These are phyloP conservation scores for Microtus obscurus DNA, from an alignment of 2,797 vertebrate species.

Conservation along the genomic window DNA sequence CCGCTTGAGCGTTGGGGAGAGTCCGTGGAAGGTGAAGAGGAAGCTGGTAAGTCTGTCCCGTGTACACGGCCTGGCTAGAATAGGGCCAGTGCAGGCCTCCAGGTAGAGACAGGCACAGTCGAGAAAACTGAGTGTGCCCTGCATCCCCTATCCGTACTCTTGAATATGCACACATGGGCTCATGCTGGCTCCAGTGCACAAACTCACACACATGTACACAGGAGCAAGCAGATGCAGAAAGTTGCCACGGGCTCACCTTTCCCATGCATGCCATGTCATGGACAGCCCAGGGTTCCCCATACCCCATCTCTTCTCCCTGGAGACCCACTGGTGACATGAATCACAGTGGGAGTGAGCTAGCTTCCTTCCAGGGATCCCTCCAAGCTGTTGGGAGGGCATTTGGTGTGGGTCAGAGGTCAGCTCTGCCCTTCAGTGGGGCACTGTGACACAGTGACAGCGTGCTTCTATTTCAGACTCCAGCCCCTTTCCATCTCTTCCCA, in stretches of 20 bases:
- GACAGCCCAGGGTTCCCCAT: too few species aligned
- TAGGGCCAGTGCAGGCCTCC: not conserved
- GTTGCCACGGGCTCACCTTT: not conserved
- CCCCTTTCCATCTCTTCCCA: not conserved
- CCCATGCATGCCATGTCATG: accelerated
- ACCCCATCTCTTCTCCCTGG: not conserved
- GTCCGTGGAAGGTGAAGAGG: not conserved
- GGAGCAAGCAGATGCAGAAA: not conserved
- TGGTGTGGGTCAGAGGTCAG: not conserved
- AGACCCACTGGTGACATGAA: not conserved
- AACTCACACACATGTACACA: accelerated
- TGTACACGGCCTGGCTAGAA: not conserved
- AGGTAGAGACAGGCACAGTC: not conserved
- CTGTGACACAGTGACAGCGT: not conserved
- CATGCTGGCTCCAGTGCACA: accelerated
- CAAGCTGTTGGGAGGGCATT: too few species aligned
- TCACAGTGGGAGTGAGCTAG: not conserved
- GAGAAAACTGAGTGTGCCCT: not conserved
- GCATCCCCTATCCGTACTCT: too few species aligned
- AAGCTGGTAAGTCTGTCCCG: accelerated
- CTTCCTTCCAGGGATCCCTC: not conserved
- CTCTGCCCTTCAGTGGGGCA: not conserved
- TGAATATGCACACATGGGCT: accelerated
- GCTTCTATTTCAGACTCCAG: not conserved
- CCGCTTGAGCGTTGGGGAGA: too few species aligned